These are phyloP conservation scores for Macrosoma leucophasiata DNA, from an alignment of 2,888 invertebrate species.

Conservation along the genomic window DNA sequence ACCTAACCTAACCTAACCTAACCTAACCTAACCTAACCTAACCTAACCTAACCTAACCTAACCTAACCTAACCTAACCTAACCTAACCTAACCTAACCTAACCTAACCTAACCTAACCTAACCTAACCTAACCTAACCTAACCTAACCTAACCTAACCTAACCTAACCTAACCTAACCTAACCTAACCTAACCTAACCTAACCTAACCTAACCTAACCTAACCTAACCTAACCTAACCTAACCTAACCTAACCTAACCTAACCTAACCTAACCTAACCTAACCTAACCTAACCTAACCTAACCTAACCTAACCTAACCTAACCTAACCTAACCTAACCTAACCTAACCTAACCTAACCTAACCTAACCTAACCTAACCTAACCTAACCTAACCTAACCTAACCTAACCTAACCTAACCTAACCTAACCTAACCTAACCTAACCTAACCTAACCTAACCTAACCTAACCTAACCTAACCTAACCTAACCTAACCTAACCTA, in stretches of 20 bases:
- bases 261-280: slow-evolving; percentile 10
- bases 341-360: slow-evolving; percentile 1
- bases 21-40: slow-evolving; percentile 8
- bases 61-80: slow-evolving; percentile 9
- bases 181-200: slow-evolving; percentile 8
- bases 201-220: slow-evolving; percentile 7
- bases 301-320: slow-evolving; percentile 6
- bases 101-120: slow-evolving; percentile 9
- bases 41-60: slow-evolving; percentile 9
- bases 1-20: slow-evolving; percentile 9
- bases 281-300: slow-evolving; percentile 12
- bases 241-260: slow-evolving; percentile 8
- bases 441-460: slow-evolving; percentile 8
- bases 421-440: slow-evolving; percentile 7
- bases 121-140: slow-evolving; percentile 9
- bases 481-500: slow-evolving; percentile 15
- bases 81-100: slow-evolving; percentile 9
- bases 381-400: slow-evolving; percentile 13
- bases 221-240: slow-evolving; percentile 8
- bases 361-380: slow-evolving; percentile 5
- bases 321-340: slow-evolving; percentile 2
- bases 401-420: slow-evolving; percentile 11
- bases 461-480: slow-evolving; percentile 15
- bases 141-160: slow-evolving; percentile 8
- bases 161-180: slow-evolving; percentile 9